Conservation (phyloP, 2,888 invertebrate genomes). For the Teleiodes luculella region DNA sequence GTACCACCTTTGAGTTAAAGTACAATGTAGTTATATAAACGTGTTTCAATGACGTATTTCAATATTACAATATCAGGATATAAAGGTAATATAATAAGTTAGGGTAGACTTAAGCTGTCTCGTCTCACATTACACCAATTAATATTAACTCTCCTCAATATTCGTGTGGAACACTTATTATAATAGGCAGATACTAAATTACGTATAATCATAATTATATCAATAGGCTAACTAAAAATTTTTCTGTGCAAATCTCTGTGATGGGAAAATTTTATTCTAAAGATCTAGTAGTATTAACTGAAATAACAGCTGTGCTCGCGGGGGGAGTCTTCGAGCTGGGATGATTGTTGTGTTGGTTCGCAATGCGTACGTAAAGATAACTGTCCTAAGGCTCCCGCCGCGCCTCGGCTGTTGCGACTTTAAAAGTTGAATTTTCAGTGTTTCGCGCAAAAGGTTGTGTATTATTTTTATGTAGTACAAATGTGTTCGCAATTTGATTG, state of each 20-base stretch:
- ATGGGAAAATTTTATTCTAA: constrained; percentile 74
- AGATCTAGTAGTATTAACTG: constrained; percentile 75
- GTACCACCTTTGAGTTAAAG: constrained; percentile 78
- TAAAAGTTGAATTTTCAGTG: constrained; percentile 76
- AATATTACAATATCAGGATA: constrained; percentile 64
- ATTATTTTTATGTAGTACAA: constrained; percentile 79
- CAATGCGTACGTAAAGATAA: constrained; percentile 23
- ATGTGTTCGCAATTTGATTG: constrained; percentile 79
- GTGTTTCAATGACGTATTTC: constrained; percentile 68
- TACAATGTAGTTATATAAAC: constrained; percentile 72
- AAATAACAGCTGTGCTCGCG: constrained; percentile 55
- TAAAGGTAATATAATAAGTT: constrained; percentile 63
- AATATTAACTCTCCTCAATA: constrained; percentile 60
- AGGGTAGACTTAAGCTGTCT: constrained; percentile 69
- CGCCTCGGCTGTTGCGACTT: constrained; percentile 57
- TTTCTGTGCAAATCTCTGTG: constrained; percentile 76
- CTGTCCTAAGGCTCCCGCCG: constrained; percentile 11
- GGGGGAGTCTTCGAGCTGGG: constrained; percentile 34
- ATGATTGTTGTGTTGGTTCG: constrained; percentile 15
- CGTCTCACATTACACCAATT: constrained; percentile 68
- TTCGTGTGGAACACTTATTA: constrained; percentile 63
- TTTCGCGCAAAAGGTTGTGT: constrained; percentile 79
- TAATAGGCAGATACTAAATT: constrained; percentile 67
- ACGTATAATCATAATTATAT: constrained; percentile 70
- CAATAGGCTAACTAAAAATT: constrained; percentile 68